Base-by-base conservation (phyloP, 2,113 vertebrate species). In the Porphyrio hochstetteri region DNA sequence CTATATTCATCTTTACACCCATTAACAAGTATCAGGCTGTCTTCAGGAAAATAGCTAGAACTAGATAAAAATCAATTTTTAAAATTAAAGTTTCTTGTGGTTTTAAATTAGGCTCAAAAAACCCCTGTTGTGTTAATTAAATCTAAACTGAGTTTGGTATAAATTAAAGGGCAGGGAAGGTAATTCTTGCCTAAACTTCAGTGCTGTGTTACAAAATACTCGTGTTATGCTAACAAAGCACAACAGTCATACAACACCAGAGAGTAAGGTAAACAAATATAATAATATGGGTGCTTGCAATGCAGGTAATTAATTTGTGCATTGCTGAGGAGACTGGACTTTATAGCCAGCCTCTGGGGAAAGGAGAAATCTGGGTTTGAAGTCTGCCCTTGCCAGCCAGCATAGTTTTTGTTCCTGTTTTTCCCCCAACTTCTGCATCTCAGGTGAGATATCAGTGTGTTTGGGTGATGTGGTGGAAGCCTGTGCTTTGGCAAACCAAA, bases 91-190 rank as follows among this genome's bases (percentile, higher is more conserved):
- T 91, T 91, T 56, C 76, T 83, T 56, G 86, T n/a, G 92, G 67
- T 67, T 94, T 82, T 31, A 70, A 38, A 36, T 28, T 13, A 38
- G 10, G 59, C 55, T 77, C 60, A 18, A 31, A 92, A 65, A 21
- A 8, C 19, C 48, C 48, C 23, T 1, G 12, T 40, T 63, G 74
- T 10, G 68, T 86, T 91, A 70, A 84, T 86, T 78, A 88, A 82
- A 16, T 24, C 28, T 46, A 5, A 52, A 31, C 35, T 2, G 27
- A 27, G 65, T 46, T 83, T 17, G 35, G 59, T 64, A 10, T 25
- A 70, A 88, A 93, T 84, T 16, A 84, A 63, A 94, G 91, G 88
- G 83, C 60, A 81, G 80, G 52, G 68, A n/a, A 74, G 68, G 59
- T 55, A 75, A 80, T 88, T 83, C 67, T 42, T 33, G 46, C 63